Base-by-base conservation (phyloP, 2,888 invertebrate genomes). In the Cremastobaeus sp. region DNA sequence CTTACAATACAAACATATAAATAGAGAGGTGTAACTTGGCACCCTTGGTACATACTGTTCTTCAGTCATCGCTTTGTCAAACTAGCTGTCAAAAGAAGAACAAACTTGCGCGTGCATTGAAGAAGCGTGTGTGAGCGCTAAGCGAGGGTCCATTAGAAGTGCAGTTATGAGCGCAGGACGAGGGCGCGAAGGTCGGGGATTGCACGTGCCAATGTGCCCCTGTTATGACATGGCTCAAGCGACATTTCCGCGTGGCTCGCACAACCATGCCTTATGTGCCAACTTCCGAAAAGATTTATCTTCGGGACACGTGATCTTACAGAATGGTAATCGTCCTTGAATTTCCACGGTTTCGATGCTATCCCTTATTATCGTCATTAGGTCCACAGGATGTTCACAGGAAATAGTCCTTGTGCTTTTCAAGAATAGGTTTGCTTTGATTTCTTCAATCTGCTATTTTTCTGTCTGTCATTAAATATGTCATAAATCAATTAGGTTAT, bases 221-320 rank as follows among this genome's bases (percentile, higher is more conserved):
- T 86, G 85, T 86, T 86, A 86, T 86, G 86, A 86, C 86, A 86
- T 82, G 75, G 79, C 79, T 77, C 82, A 82, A 83, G 76, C 79
- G 82, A 76, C 80, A 78, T 78, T 84, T 84, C 84, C 84, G 81
- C 78, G 66, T 68, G 65, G 57, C 70, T 65, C 70, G 71, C 70
- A 37, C 65, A 45, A 73, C 76, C 73, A 78, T 76, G 65, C 78
- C 68, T 74, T 73, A 74, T 73, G 76, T 68, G 57, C 50, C 79
- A 76, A 78, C 79, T 81, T 79, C 79, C 79, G 78, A 72, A 59
- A 69, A 83, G 84, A 84, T 84, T 84, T 83, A 84, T 83, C 79
- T 77, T 54, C 11, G 20, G 21, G 81, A 54, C 83, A 83, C 84
- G 83, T 81, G 83, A 72, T 70, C 79, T 45, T 52, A 39, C 57